A percentile compares a stretch with the other conserved stretches of the same genome.
phyloP scores from a whole-genome alignment of 2,797 vertebrate species.

The Poeciliopsis gracilis region DNA sequence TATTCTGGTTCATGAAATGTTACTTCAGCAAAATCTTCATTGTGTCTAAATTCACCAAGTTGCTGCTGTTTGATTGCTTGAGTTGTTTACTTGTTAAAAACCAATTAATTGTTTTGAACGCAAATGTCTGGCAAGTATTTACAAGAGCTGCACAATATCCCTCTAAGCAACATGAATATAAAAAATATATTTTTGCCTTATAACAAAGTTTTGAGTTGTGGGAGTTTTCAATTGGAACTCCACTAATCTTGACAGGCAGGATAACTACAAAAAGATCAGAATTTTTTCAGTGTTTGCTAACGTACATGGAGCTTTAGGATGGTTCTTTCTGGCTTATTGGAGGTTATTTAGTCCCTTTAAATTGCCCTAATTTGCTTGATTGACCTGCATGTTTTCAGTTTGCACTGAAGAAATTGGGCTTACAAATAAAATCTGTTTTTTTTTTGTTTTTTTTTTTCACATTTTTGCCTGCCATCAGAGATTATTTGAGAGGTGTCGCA shows the following conservation, averaged over 20 bases:
- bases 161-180: not conserved
- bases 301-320: not conserved
- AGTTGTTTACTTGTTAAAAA: not conserved
- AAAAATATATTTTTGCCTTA: not conserved
- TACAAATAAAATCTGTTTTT: not conserved
- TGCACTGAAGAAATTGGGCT: not conserved
- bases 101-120: not conserved
- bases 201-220: not conserved
- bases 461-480: not conserved
- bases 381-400: not conserved
- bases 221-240: not conserved
- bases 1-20: not conserved
- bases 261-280: not conserved
- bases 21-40: not conserved
- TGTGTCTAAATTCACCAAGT: not conserved
- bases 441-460: too few species aligned
- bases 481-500: conserved; percentile 12
- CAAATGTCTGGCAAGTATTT: not conserved
- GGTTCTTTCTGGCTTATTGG: not conserved
- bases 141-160: not conserved
- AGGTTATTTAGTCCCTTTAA: not conserved
- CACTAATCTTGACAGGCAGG: not conserved
- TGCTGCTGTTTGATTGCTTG: not conserved
- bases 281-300: not conserved
- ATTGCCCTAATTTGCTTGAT: not conserved